Conservation (phyloP, 2,888 invertebrate species). For the Ochropacha duplaris region DNA sequence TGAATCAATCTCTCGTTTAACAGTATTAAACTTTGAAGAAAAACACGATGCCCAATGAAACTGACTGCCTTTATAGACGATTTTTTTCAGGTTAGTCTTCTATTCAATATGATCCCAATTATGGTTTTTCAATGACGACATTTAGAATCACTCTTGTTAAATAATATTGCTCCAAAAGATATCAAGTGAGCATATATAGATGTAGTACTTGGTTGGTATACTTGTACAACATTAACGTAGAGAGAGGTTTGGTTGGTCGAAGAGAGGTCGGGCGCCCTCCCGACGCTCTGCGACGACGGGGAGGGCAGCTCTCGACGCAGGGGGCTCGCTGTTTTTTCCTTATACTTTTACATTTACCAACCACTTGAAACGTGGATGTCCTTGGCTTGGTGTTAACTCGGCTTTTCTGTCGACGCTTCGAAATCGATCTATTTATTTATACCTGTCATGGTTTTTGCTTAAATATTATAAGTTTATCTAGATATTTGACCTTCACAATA, state of each 20-base stretch:
- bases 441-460: background rate
- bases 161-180: background rate
- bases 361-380: conserved; percentile 5
- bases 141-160: too few relatives aligned
- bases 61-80: too few relatives aligned
- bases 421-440: background rate
- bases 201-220: conserved; percentile 11
- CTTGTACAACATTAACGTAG: conserved; percentile 18
- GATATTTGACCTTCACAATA: background rate
- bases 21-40: background rate
- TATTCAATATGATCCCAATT: too few relatives aligned
- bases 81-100: too few relatives aligned
- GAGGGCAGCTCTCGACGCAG: conserved; percentile 53
- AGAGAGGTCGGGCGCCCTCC: conserved; percentile 60
- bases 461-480: background rate
- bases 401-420: background rate
- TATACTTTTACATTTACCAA: conserved; percentile 17
- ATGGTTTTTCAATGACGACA: too few relatives aligned
- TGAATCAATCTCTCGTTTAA: too few relatives aligned
- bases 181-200: background rate
- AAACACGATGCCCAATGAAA: too few relatives aligned
- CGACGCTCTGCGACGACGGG: conserved; percentile 43
- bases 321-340: conserved; percentile 48
- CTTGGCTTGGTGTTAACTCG: conserved; percentile 11
- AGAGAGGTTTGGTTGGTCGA: conserved; percentile 39